A percentile compares a stretch with the other conserved stretches of the same genome.
Conservation (phyloP, 2,888 invertebrate species). For the Ichneumoninae sp. region DNA sequence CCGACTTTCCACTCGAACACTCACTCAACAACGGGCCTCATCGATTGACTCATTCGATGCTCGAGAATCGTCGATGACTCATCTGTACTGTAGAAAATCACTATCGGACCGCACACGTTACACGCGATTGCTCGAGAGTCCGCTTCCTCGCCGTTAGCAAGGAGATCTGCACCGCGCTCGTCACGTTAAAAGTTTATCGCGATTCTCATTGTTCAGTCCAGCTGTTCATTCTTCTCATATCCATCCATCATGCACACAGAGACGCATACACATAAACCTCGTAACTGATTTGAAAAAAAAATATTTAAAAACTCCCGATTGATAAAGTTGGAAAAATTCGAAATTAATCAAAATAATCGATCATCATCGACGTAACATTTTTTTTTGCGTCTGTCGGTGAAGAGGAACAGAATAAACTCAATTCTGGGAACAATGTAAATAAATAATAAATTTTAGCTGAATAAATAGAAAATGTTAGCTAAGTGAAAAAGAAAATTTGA, state of each 20-base stretch:
- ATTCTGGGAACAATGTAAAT: too few species aligned
- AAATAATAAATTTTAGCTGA: too few species aligned
- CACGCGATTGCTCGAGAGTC: conserved; percentile 18
- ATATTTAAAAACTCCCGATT: neutral
- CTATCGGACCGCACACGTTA: conserved; percentile 14
- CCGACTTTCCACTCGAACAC: neutral
- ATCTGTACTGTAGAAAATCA: conserved; percentile 22
- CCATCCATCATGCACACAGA: neutral
- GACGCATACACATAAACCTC: neutral
- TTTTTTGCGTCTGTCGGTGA: too few species aligned
- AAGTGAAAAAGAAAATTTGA: too few species aligned
- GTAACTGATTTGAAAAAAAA: neutral
- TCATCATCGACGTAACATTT: neutral
- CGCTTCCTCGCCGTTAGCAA: neutral
- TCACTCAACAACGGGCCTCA: conserved; percentile 22
- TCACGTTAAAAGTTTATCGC: conserved; percentile 8
- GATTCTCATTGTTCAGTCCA: conserved; percentile 1
- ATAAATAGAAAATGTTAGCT: too few species aligned
- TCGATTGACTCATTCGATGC: conserved; percentile 46
- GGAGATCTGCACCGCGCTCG: neutral
- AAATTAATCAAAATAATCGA: neutral
- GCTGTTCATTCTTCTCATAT: neutral
- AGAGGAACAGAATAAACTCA: too few species aligned
- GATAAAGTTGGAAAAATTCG: neutral
- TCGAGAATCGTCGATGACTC: conserved; percentile 43